Conservation (phyloP, 2,797 vertebrate species). For the Catostomus latipinnis region DNA sequence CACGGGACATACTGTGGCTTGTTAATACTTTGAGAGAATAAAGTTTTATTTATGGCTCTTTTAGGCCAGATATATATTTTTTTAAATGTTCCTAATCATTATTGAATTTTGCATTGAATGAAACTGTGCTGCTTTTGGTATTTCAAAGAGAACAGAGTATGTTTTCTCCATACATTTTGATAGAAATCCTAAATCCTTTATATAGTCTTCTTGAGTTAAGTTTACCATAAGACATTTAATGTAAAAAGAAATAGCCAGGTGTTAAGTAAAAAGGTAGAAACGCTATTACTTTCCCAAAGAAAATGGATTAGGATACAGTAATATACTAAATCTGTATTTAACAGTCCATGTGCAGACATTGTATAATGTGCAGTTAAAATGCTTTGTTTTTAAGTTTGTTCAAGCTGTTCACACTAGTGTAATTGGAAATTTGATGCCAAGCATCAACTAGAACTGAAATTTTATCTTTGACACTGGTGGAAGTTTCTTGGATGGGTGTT, state of each 20-base stretch:
- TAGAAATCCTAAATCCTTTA: conserved; percentile 27
- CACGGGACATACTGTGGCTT: conserved; percentile 89
- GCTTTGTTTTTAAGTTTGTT: not conserved
- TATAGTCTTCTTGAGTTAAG: conserved; percentile 28
- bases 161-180: conserved; percentile 20
- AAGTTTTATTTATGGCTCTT: conserved; percentile 99
- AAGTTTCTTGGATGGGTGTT: conserved; percentile 1
- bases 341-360: conserved; percentile 25
- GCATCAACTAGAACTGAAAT: conserved; percentile 37
- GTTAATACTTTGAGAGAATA: conserved; percentile 99
- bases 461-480: conserved; percentile 17
- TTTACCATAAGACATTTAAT: conserved; percentile 11
- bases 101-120: conserved; percentile 48
- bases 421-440: conserved; percentile 39
- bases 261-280: conserved; percentile 29
- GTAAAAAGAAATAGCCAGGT: not conserved
- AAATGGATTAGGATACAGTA: conserved; percentile 3
- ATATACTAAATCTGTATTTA: not conserved
- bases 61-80: conserved; percentile 77
- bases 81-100: conserved; percentile 64
- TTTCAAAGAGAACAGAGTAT: conserved; percentile 46
- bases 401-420: not conserved
- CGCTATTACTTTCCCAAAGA: conserved; percentile 40
- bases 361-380: not conserved
- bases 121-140: conserved; percentile 36